Evolutionary conservation across 2,113 vertebrate genomes (phyloP).

Genomic region (Balaenoptera acutorostrata): DNA sequence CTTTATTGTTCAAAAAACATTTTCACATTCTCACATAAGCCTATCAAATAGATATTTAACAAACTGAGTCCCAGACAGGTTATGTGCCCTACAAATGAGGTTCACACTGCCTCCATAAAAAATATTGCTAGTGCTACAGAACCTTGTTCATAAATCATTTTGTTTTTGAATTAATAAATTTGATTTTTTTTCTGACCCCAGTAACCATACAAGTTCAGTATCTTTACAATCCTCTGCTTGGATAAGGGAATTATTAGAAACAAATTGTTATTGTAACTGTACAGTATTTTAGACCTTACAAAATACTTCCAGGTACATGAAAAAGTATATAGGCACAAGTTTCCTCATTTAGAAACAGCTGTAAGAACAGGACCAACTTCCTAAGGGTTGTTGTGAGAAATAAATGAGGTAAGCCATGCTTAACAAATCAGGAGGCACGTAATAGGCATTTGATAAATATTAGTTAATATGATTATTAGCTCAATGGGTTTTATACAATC

Average conservation of each 20-base stretch:
- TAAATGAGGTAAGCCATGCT: neutral
- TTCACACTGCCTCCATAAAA: neutral
- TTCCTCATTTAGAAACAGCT: neutral
- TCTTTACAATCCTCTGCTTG: neutral
- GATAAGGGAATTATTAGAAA: neutral
- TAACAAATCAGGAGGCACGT: neutral
- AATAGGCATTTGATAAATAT: neutral
- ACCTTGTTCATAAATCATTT: neutral
- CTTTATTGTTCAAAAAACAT: neutral
- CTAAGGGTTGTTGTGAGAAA: neutral
- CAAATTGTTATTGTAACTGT: neutral
- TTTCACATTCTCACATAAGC: neutral
- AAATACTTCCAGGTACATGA: neutral
- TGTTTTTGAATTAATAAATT: conserved; percentile 6
- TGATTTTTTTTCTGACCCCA: neutral
- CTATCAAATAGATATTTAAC: neutral
- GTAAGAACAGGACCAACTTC: neutral
- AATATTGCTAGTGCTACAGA: neutral
- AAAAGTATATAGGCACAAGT: neutral
- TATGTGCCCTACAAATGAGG: neutral
- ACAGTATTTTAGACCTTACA: neutral
- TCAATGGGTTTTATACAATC: neutral
- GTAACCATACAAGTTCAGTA: neutral
- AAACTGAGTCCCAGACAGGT: neutral
- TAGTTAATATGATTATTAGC: neutral